phyloP scores from a whole-genome alignment of 2,888 invertebrate genomes.

The Chaitophorus viminalis region DNA sequence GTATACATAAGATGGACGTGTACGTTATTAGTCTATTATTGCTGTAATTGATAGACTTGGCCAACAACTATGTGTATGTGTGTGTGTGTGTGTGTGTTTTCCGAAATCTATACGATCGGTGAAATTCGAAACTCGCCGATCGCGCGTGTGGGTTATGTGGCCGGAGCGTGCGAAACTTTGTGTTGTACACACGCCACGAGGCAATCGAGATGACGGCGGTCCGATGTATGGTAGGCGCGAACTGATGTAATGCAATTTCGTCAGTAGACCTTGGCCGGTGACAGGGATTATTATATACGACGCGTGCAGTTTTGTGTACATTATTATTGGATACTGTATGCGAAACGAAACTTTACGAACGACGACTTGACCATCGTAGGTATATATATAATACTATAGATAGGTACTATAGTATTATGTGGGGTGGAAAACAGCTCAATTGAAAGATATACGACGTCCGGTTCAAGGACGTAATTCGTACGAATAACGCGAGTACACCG shows the following conservation, averaged over 20 bases:
- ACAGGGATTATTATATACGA: background rate
- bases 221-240: background rate
- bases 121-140: conserved; percentile 34
- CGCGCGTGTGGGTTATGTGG: background rate
- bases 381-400: too few relatives aligned
- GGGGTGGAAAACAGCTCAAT: background rate
- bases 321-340: too few relatives aligned
- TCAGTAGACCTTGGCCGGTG: background rate
- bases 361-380: background rate
- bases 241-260: conserved; percentile 7
- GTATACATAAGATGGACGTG: too few relatives aligned
- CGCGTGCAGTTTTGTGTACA: background rate
- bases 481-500: background rate
- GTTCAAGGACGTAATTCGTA: background rate
- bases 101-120: conserved; percentile 1
- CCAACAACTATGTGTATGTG: too few relatives aligned
- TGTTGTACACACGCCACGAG: background rate
- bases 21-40: background rate
- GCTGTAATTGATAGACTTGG: background rate
- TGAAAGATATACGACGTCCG: background rate
- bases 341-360: background rate
- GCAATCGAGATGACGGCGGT: background rate
- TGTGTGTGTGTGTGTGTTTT: background rate
- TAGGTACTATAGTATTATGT: background rate
- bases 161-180: background rate